phyloP scores from a whole-genome alignment of 2,113 vertebrate genomes.

The Cynocephalus volans region DNA sequence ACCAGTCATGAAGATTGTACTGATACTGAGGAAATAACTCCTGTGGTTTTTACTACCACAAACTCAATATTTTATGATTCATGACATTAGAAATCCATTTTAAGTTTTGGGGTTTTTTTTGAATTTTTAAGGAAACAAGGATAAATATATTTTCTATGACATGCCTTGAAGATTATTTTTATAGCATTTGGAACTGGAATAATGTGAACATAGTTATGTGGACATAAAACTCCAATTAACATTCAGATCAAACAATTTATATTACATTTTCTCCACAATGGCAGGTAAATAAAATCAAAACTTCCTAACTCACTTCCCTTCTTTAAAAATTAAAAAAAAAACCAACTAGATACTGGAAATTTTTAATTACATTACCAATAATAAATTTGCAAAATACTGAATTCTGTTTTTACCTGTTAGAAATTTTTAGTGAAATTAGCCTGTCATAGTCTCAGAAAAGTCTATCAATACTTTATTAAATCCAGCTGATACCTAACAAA shows the following conservation, averaged over 20 bases:
- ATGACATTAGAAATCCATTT: background rate
- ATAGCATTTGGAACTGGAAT: background rate
- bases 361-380: conserved; percentile 1
- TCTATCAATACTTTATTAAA: background rate
- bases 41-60: background rate
- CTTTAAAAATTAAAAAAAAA: background rate
- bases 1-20: too few species aligned
- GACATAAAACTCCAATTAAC: background rate
- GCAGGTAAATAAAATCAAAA: background rate
- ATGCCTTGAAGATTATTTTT: background rate
- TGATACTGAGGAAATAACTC: background rate
- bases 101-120: background rate
- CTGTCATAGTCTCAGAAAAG: background rate
- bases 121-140: background rate
- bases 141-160: background rate
- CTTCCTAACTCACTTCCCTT: background rate
- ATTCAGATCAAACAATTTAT: background rate
- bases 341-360: background rate
- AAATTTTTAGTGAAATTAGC: background rate
- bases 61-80: background rate
- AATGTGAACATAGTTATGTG: background rate
- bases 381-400: background rate
- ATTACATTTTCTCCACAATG: background rate
- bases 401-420: background rate
- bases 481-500: background rate